Evolutionary conservation across 2,113 vertebrate species (phyloP).

Genomic region (Thalassoma bifasciatum): DNA sequence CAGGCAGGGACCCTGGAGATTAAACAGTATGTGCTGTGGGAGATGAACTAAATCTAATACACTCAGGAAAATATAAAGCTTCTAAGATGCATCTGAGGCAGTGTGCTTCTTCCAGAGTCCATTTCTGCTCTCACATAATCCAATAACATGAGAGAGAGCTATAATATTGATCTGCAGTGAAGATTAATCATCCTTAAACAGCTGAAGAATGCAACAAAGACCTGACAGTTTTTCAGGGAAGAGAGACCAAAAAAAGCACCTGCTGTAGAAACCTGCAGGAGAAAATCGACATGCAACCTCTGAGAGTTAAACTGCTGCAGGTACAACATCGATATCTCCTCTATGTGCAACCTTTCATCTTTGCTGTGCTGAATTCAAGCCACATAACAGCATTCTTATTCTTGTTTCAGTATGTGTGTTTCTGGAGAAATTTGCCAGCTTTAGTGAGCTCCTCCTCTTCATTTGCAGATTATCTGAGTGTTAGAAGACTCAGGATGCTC

Average conservation of each 20-base stretch:
- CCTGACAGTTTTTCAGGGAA: neutral
- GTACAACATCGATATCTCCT: conserved; percentile 18
- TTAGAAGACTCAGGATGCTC: conserved; percentile 11
- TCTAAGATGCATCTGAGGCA: neutral
- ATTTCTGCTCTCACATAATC: conserved; percentile 13
- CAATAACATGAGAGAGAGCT: neutral
- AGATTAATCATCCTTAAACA: conserved; percentile 30
- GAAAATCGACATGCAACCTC: neutral
- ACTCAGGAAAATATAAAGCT: neutral
- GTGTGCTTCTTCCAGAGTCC: neutral
- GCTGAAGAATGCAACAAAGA: neutral
- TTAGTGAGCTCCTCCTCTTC: conserved; percentile 25
- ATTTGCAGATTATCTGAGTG: conserved; percentile 9
- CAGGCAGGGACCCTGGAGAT: neutral
- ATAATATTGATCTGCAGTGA: conserved; percentile 23
- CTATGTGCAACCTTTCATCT: conserved; percentile 8
- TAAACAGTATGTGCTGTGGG: neutral
- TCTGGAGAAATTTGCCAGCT: conserved; percentile 31
- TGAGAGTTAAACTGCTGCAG: conserved; percentile 15
- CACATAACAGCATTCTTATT: conserved; percentile 30
- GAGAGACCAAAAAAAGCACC: neutral
- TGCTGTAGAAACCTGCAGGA: neutral
- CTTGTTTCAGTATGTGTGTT: conserved; percentile 34
- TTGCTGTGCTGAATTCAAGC: conserved; percentile 16
- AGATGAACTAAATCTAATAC: conserved; percentile 9